Evolutionary conservation across 2,797 vertebrate genomes (phyloP), one percentile per base, ranked within the genome.

Genomic region (Denticeps clupeoides): DNA sequence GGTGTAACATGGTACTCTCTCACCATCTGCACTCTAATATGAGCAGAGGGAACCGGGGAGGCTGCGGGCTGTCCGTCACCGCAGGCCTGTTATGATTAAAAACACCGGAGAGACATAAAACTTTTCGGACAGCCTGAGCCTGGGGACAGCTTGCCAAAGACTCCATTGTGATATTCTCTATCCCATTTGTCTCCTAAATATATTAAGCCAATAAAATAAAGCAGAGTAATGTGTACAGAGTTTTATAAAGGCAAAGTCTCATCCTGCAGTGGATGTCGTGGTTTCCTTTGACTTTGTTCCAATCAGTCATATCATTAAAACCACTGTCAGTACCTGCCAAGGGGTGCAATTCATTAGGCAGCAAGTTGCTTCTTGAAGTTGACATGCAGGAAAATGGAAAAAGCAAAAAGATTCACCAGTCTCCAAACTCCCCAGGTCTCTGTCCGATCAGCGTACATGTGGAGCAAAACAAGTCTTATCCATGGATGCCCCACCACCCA

Each of bases 151-250:
- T n/a, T n/a, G n/a, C n/a, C n/a, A 38, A 38, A 16, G 9, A 35
- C 35, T 38, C 16, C 9, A 18, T 38, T 35, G 18, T 38, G 18
- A 38, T 35, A 35, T 38, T 38, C 35, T 38, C 35, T 21, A 35
- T 4, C 38, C 35, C n/a, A 15, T 18, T 35, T 11, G 18, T 19
- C 38, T 35, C 35, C 35, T 35, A 38, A 38, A 38, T 35, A 38
- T 38, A 38, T 38, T 38, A 38, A 16, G 38, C 35, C 38, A 38
- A 38, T 38, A 38, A 38, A 38, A 38, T 38, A 38, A 35, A 19
- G 38, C 38, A 38, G 38, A 38, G 18, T 38, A 18, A 35, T 38
- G 5, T 38, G 35, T 10, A 35, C 7, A 8, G 16, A 21, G 16
- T 10, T n/a, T 38, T 38, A 38, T 19, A 38, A 38, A 38, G 4